A percentile compares a stretch with the other conserved stretches of the same genome.
Conservation (phyloP, 2,797 vertebrate genomes). For the Chelmon rostratus region DNA sequence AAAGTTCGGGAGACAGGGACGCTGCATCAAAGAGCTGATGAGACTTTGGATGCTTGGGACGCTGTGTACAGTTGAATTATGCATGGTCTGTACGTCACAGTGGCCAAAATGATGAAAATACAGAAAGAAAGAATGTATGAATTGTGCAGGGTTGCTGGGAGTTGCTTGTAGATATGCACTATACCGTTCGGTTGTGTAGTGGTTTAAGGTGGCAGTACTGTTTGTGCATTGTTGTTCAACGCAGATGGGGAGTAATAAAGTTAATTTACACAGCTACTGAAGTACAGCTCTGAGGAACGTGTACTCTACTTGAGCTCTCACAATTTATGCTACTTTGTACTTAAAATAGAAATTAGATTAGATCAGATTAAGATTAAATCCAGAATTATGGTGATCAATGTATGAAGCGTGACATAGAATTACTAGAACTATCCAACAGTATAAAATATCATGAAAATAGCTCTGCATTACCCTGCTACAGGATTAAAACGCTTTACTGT, state of each 20-base stretch:
- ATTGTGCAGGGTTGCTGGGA: background rate
- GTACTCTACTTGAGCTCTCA: background rate
- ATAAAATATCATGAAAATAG: background rate
- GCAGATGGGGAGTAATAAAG: background rate
- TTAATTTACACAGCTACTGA: background rate
- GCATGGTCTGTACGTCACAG: slow-evolving; percentile 10
- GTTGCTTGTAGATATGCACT: background rate
- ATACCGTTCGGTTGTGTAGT: background rate
- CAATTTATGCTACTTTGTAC: background rate
- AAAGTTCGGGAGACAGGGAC: slow-evolving; percentile 67
- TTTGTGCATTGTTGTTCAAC: background rate
- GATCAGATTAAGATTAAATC: background rate
- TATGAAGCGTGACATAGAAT: background rate
- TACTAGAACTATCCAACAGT: background rate
- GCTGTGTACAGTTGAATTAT: slow-evolving; percentile 6
- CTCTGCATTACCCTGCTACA: background rate
- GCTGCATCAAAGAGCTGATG: slow-evolving; percentile 62
- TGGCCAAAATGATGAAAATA: background rate
- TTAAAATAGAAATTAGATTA: background rate
- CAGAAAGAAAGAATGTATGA: background rate
- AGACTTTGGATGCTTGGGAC: slow-evolving; percentile 50
- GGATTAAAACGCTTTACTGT: background rate
- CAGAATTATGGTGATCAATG: background rate
- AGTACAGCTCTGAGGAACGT: background rate
- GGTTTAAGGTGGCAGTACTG: background rate